Conservation (phyloP, 2,888 invertebrate genomes). For the Tenthredo notha region DNA sequence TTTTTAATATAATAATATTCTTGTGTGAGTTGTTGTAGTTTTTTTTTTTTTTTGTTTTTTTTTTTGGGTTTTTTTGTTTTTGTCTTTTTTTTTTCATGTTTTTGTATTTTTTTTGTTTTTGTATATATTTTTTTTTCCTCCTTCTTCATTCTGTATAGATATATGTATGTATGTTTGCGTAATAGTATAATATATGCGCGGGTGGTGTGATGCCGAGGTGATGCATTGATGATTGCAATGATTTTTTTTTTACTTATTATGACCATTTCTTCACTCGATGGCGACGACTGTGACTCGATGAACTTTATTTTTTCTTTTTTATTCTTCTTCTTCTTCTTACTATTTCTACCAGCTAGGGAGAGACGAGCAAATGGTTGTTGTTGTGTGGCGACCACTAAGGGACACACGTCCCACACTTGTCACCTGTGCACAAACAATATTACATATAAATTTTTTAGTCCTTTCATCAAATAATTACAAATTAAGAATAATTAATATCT, state of each 20-base stretch:
- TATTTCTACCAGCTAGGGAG: conserved; percentile 65
- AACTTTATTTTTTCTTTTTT: conserved; percentile 41
- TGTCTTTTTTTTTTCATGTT: not conserved
- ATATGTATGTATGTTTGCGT: not conserved
- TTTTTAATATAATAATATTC: conserved; percentile 31
- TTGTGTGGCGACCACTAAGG: conserved; percentile 68
- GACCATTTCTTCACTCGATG: conserved; percentile 21
- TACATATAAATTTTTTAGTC: not conserved
- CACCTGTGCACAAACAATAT: conserved; percentile 65
- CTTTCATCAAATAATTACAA: too few relatives aligned
- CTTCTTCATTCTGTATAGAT: not conserved
- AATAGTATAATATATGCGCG: conserved; percentile 27
- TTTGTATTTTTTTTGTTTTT: not conserved
- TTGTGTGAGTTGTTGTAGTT: not conserved
- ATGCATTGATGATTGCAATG: conserved; percentile 33
- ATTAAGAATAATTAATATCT: too few relatives aligned
- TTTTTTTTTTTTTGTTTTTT: not conserved
- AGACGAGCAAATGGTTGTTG: conserved; percentile 70
- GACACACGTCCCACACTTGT: conserved; percentile 70
- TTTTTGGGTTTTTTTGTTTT: not conserved
- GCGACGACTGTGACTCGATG: conserved; percentile 21
- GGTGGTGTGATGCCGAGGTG: conserved; percentile 46
- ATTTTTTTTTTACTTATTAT: conserved; percentile 23
- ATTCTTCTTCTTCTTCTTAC: conserved; percentile 47
- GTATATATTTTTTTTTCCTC: not conserved